Percentiles rank a stretch among this genome's conserved stretches.
phyloP scores from a whole-genome alignment of 2,797 vertebrate species.

The Manis crassicaudata region DNA sequence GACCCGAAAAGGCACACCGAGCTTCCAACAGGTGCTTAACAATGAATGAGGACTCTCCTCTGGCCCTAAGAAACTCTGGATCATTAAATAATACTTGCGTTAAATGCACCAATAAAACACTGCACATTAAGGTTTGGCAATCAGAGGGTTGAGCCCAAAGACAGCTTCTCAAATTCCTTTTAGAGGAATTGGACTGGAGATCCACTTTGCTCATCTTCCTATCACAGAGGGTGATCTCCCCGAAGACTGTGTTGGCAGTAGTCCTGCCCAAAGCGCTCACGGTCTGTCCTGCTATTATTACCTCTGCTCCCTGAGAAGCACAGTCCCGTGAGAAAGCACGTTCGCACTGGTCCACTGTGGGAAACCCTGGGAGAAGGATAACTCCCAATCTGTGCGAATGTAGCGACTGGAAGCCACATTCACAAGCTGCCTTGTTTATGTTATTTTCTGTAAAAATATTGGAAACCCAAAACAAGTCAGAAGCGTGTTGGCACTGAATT shows the following conservation, averaged over 20 bases:
- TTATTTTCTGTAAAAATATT: slow-evolving; percentile 83
- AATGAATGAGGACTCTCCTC: slow-evolving; percentile 22
- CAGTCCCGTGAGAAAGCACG: slow-evolving; percentile 86
- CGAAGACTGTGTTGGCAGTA: slow-evolving; percentile 84
- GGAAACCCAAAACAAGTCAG: slow-evolving; percentile 68
- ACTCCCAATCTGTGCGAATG: slow-evolving; percentile 82
- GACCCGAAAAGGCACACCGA: background rate
- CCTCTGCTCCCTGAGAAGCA: slow-evolving; percentile 82
- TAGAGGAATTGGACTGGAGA: slow-evolving; percentile 76
- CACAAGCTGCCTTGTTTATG: slow-evolving; percentile 82
- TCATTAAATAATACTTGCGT: slow-evolving; percentile 70
- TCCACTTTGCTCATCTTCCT: slow-evolving; percentile 81
- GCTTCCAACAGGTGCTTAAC: slow-evolving; percentile 62
- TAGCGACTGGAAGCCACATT: slow-evolving; percentile 81
- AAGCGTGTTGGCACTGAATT: slow-evolving; percentile 80
- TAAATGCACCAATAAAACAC: slow-evolving; percentile 69
- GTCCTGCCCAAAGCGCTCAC: slow-evolving; percentile 77
- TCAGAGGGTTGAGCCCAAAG: slow-evolving; percentile 36
- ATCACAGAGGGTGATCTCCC: slow-evolving; percentile 83
- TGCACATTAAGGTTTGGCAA: slow-evolving; percentile 63
- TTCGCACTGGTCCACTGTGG: slow-evolving; percentile 83
- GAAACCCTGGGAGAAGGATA: slow-evolving; percentile 83
- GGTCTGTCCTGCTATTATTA: slow-evolving; percentile 71
- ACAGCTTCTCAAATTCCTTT: slow-evolving; percentile 78
- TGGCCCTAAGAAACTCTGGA: slow-evolving; percentile 35